Evolutionary conservation across 2,113 vertebrate species (phyloP).

Genomic region (Pampusana beccarii): DNA sequence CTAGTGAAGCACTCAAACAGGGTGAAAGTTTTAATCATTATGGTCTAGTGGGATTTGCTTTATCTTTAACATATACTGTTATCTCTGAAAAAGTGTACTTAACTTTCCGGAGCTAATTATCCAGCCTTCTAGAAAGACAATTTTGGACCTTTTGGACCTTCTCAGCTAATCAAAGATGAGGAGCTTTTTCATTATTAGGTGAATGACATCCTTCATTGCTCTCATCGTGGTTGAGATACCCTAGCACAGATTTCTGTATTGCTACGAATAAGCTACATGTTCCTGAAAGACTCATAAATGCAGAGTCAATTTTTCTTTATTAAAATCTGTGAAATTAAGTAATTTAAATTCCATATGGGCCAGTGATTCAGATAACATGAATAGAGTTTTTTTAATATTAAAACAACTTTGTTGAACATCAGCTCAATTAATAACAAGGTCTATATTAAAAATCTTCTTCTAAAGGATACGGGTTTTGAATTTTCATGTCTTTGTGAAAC

Average conservation of each 20-base stretch:
- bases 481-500: neutral
- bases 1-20: accelerated
- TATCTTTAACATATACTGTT: neutral
- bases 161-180: conserved; percentile 32
- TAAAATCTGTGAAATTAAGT: conserved; percentile 58
- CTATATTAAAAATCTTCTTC: neutral
- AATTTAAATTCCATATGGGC: conserved; percentile 57
- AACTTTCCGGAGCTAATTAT: neutral
- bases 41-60: neutral
- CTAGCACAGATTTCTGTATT: neutral
- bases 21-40: neutral
- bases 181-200: neutral
- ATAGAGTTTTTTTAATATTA: neutral
- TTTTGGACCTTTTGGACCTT: neutral
- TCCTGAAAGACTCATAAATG: conserved; percentile 3
- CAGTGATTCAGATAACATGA: conserved; percentile 31
- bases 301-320: conserved; percentile 11
- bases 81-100: neutral
- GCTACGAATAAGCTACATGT: neutral
- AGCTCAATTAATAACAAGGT: neutral
- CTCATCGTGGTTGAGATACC: neutral
- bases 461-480: neutral
- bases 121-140: neutral
- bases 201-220: neutral
- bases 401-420: neutral